Base-by-base conservation (phyloP, 2,888 invertebrate species). In the Anodontia alba region DNA sequence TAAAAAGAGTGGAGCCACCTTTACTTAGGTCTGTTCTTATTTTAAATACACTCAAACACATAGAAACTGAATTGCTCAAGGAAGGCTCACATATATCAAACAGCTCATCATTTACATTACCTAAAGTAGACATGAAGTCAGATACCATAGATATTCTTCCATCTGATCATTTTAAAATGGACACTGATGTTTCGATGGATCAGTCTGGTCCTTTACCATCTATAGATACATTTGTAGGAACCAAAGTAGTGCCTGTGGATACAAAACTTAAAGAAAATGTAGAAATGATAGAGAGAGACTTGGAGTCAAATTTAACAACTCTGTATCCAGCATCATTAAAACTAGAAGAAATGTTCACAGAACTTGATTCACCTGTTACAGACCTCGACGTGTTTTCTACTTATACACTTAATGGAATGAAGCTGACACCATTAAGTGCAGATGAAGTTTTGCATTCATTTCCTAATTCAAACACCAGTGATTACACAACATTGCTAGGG, bases 11-110 rank as follows among this genome's bases (percentile, higher is more conserved):
- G 76, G 98, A 98, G 94, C 98, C 98, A 62, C 97, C 97, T 83
- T 95, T 98, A 80, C 96, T 97, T 91, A 96, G 98, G 84, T 98
- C 98, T 69, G 98, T 98, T 93, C 96, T 98, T 84, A 98, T 98
- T 92, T 98, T 98, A 95, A 98, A 98, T 95, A 98, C 98, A 77
- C 94, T 98, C 87, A 96, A 98, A 94, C 96, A 97, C 94, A 97
- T 98, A 93, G 98, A 98, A 95, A 96, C 97, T 76, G 98, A 98
- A 95, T 97, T 98, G 96, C 87, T 90, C 42, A 92, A 93, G 77
- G 95, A 95, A 86, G 95, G 95, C 42, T 91, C 95, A 43, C 77
- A 82, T 15, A 73, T 87, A 46, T 76, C 87, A 62, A 83, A 82
- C 23, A 80, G 80, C 31, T 83, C 87, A 77, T 81, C 86, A 43